These are phyloP conservation scores for Propithecus coquereli DNA, from an alignment of 2,113 vertebrate genomes.

Conservation along the genomic window DNA sequence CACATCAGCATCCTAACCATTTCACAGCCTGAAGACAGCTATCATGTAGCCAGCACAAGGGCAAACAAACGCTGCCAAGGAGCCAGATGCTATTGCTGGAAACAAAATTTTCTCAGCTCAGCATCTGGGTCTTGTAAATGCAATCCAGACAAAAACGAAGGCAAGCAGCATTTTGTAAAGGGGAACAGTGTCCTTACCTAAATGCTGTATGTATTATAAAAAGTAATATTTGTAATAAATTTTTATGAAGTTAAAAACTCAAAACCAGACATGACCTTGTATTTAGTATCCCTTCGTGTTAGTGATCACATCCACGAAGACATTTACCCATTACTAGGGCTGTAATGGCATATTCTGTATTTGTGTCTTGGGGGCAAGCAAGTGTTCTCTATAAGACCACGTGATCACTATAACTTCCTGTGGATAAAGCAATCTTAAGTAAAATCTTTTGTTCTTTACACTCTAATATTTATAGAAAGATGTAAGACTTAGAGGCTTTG, in stretches of 20 bases:
- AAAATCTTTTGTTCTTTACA: not conserved
- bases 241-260: not conserved
- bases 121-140: slow-evolving; percentile 76
- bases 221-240: not conserved
- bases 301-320: not conserved
- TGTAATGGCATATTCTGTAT: not conserved
- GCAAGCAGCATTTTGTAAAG: not conserved
- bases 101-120: slow-evolving; percentile 74
- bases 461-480: not conserved
- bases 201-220: not conserved
- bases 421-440: not conserved
- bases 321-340: not conserved
- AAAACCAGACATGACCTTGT: not conserved
- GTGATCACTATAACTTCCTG: not conserved
- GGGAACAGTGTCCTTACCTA: not conserved
- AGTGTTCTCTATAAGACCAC: not conserved
- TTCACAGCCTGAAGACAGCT: slow-evolving; percentile 81
- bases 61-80: slow-evolving; percentile 74
- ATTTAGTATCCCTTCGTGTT: not conserved
- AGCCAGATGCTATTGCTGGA: slow-evolving; percentile 81
- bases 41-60: slow-evolving; percentile 70
- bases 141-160: slow-evolving; percentile 69
- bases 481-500: slow-evolving; percentile 9
- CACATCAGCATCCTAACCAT: slow-evolving; percentile 77
- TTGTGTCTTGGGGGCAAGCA: not conserved